phyloP scores from a whole-genome alignment of 2,113 vertebrate species.

The Tychaedon coryphoeus region DNA sequence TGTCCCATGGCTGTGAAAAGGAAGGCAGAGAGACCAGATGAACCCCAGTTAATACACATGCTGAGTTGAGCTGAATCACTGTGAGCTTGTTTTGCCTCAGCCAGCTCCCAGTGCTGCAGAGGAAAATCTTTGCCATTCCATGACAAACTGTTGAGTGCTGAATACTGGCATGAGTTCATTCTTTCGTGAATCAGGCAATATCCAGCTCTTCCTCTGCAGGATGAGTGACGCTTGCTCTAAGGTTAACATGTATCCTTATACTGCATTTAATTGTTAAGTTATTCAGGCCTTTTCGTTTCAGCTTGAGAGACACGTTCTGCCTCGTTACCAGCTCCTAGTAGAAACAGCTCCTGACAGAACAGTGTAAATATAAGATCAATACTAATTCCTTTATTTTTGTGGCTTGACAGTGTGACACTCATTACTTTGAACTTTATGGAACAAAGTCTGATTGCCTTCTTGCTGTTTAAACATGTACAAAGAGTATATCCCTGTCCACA shows the following conservation, averaged over 20 bases:
- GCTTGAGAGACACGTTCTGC: not conserved
- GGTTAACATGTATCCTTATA: not conserved
- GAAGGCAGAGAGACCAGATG: not conserved
- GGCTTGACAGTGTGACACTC: not conserved
- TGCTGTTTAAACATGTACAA: rapidly evolving
- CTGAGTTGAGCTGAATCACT: not conserved
- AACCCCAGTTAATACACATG: rapidly evolving
- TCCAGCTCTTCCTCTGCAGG: not conserved
- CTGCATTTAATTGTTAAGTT: not conserved
- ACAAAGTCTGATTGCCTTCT: not conserved
- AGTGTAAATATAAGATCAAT: not conserved
- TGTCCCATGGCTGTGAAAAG: slow-evolving; percentile 87
- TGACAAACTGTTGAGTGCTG: not conserved
- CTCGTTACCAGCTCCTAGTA: not conserved
- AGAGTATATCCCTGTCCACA: not conserved
- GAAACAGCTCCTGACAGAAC: not conserved
- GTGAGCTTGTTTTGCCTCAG: not conserved
- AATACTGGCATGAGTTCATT: not conserved
- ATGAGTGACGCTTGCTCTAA: not conserved
- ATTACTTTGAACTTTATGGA: not conserved
- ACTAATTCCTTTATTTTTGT: not conserved
- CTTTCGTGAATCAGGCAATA: not conserved
- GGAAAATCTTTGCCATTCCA: not conserved
- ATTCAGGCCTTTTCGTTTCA: not conserved
- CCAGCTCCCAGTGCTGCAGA: not conserved